Base-by-base conservation (phyloP, 1,140 invertebrate species). In the Atta cephalotes region DNA sequence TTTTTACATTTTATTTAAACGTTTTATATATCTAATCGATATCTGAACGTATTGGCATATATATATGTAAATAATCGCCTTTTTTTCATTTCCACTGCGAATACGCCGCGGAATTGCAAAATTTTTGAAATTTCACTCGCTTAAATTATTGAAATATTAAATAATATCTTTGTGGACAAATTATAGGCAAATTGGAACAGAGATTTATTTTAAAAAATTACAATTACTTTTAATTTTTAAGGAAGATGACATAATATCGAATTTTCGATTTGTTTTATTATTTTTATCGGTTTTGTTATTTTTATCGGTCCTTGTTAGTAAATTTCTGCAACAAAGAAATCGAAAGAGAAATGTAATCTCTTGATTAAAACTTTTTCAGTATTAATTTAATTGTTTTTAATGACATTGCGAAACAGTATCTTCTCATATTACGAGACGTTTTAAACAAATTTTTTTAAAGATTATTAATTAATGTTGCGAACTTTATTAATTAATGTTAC, bases 11-110 rank as follows among this genome's bases (percentile, higher is more conserved):
- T 74, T 21, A 53, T 65, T 31, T 18, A 18, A 6, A 1, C 45
- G n/a, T 14, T 18, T 80, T 18, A 14, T 51, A 14, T 51, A 31
- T 3, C 31, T 31, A 18, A 51, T 84, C 80, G n/a, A 84, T 84
- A 84, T 84, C 45, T 31, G 16, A 56, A 14, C 6, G n/a, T 21
- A 10, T 58, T 31, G 31, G 49, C 31, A 39, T 39, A 35, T 35
- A 35, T 31, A 31, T 35, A 35, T 35, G 16, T 39, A 35, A 70
- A 81, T 35, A 58, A 9, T 18, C 16, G 5, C 21, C 16, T 31
- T 28, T 78, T 63, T 12, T 62, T 18, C 16, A 25, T 35, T 58
- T 14, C 2, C 62, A 35, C 18, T 0, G 0, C 3, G 18, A 31
- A 60, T 9, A 21, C 0, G n/a, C 3, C 16, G 31, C 14, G 9